These are phyloP conservation scores for Nyleta sp. DNA, from an alignment of 2,888 invertebrate genomes.

Conservation along the genomic window DNA sequence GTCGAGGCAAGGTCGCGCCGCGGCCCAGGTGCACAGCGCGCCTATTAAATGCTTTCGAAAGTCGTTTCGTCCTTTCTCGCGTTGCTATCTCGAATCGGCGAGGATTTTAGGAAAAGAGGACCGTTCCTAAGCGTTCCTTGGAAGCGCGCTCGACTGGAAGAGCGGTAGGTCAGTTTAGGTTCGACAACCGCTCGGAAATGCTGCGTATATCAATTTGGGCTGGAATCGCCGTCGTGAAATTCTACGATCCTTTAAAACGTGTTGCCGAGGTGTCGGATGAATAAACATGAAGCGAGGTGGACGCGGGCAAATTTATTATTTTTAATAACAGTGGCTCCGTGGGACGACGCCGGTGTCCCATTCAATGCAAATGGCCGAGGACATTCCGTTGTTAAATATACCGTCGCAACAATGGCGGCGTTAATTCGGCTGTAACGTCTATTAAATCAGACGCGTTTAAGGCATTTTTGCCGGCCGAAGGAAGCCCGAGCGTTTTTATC, in stretches of 20 bases:
- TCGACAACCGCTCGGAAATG: slow-evolving; percentile 49
- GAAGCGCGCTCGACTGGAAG: slow-evolving; percentile 26
- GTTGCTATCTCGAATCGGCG: slow-evolving; percentile 7
- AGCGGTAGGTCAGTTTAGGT: slow-evolving; percentile 55
- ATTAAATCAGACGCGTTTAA: slow-evolving; percentile 49
- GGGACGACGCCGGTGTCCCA: slow-evolving; percentile 15
- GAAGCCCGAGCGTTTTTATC: slow-evolving; percentile 23
- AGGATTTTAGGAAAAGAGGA: slow-evolving; percentile 9
- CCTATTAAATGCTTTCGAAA: slow-evolving; percentile 39
- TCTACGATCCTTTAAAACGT: too few species aligned
- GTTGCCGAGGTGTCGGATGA: slow-evolving; percentile 16
- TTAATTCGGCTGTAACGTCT: slow-evolving; percentile 47
- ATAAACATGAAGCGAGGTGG: slow-evolving; percentile 11
- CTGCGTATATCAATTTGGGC: too few species aligned
- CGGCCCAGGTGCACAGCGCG: slow-evolving; percentile 48
- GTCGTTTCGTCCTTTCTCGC: neutral
- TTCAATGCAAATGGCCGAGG: slow-evolving; percentile 52
- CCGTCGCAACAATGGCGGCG: slow-evolving; percentile 40
- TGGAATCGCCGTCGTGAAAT: neutral
- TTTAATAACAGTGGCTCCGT: slow-evolving; percentile 3
- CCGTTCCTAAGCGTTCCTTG: slow-evolving; percentile 5
- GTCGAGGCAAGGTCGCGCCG: slow-evolving; percentile 47
- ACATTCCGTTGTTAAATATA: slow-evolving; percentile 21
- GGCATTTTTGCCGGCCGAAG: slow-evolving; percentile 34
- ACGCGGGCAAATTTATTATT: slow-evolving; percentile 32